Percentiles rank a stretch among this genome's conserved stretches.
phyloP scores from a whole-genome alignment of 1,140 invertebrate species.

The Camponotus vicinus region DNA sequence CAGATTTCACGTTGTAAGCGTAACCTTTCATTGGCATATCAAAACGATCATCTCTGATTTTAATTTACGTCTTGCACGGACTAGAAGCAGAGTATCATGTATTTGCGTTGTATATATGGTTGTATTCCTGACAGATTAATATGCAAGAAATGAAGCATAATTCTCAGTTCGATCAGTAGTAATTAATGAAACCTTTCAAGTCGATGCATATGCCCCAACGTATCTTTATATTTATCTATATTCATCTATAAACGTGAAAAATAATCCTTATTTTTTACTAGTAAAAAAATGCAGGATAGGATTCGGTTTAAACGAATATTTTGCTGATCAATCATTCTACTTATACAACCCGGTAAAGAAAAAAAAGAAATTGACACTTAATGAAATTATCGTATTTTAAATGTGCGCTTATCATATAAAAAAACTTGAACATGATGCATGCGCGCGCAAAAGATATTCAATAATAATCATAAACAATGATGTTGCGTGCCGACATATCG shows the following conservation, averaged over 20 bases:
- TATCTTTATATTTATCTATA: not conserved
- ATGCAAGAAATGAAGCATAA: conserved; percentile 32
- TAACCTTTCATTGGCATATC: conserved; percentile 64
- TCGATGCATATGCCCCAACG: conserved; percentile 2
- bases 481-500: conserved; percentile 19
- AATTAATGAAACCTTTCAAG: conserved; percentile 63
- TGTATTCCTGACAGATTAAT: conserved; percentile 56
- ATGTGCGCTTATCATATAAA: not conserved
- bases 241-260: not conserved
- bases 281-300: not conserved
- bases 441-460: conserved; percentile 5
- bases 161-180: conserved; percentile 43
- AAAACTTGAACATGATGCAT: too few relatives aligned
- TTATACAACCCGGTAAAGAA: not conserved
- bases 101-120: not conserved
- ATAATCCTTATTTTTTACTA: not conserved
- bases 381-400: conserved; percentile 22
- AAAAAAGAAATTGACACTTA: not conserved
- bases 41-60: conserved; percentile 65
- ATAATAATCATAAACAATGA: conserved; percentile 61
- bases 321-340: not conserved
- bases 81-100: conserved; percentile 12
- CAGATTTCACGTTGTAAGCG: conserved; percentile 66
- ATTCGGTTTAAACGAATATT: not conserved
- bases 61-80: conserved; percentile 57